Base-by-base conservation (phyloP, 2,888 invertebrate genomes). In the Lithophane socia region DNA sequence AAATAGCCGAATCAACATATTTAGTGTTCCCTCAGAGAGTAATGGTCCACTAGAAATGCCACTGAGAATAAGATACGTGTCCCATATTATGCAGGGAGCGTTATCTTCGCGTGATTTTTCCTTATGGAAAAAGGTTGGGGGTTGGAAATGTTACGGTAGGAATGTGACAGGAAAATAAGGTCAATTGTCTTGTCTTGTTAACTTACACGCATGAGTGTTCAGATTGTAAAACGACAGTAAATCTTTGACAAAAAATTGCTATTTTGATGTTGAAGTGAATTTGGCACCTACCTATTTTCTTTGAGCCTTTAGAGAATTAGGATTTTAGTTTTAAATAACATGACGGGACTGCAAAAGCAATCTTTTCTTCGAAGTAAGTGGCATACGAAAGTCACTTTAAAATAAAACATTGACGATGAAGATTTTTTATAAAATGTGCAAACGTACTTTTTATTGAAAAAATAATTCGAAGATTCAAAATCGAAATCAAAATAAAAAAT, bases 1-100 rank as follows among this genome's bases (percentile, higher is more conserved):
- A 91, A 91, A 92, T 91, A 91, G 89, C 79, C 77, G 76, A 90
- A 91, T 92, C 90, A 90, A 90, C 91, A 92, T 91, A 91, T 90
- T 91, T 89, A 90, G 89, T 88, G 73, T 72, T 68, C 21, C 67
- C 16, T 24, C 73, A 52, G 75, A 75, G 87, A 86, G 75, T 82
- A 87, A 87, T 77, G 74, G 77, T 54, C 65, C 29, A 63, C 90
- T 89, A 73, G 88, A 90, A 88, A 83, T 74, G 84, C 63, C 83
- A 83, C 68, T 61, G 77, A 70, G 80, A 85, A 75, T 73, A 65
- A 86, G 75, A 79, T 86, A 73, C 73, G 69, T 56, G 74, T 60
- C 69, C 75, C 68, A 71, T 79, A 82, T 82, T 86, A 82, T 78
- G 70, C 73, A 74, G 64, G 60, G n/a, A 47, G 16, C 56, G 64